phyloP scores from a whole-genome alignment of 2,113 vertebrate genomes.

The Danionella cerebrum region DNA sequence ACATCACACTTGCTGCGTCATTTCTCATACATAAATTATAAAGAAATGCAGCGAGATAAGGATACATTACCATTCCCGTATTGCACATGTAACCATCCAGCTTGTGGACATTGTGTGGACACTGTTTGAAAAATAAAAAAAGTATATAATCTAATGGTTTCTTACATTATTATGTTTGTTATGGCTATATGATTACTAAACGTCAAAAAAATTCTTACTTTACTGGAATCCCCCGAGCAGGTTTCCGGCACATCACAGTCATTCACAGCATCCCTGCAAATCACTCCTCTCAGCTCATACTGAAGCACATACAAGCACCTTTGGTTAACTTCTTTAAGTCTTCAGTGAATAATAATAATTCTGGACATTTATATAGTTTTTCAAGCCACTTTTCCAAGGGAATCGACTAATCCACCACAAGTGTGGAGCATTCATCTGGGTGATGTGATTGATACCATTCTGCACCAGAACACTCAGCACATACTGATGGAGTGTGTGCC shows the following conservation, averaged over 20 bases:
- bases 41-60: too few relatives aligned
- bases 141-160: neutral
- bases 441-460: too few relatives aligned
- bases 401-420: too few relatives aligned
- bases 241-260: conserved; percentile 89
- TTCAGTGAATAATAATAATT: too few relatives aligned
- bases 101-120: conserved; percentile 91
- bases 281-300: conserved; percentile 82
- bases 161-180: neutral
- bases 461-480: too few relatives aligned
- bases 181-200: neutral
- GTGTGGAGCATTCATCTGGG: too few relatives aligned
- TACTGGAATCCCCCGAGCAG: conserved; percentile 89
- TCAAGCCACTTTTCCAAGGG: too few relatives aligned
- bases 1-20: too few relatives aligned
- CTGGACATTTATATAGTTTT: too few relatives aligned
- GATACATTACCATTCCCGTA: conserved; percentile 84
- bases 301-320: conserved; percentile 47
- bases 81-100: conserved; percentile 91
- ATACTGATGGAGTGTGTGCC: too few relatives aligned
- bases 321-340: too few relatives aligned
- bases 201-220: conserved; percentile 70
- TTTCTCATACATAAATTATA: too few relatives aligned
- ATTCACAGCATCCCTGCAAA: conserved; percentile 82
- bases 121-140: conserved; percentile 59